phyloP scores from a whole-genome alignment of 2,888 invertebrate species.

The Agriopis leucophaearia region DNA sequence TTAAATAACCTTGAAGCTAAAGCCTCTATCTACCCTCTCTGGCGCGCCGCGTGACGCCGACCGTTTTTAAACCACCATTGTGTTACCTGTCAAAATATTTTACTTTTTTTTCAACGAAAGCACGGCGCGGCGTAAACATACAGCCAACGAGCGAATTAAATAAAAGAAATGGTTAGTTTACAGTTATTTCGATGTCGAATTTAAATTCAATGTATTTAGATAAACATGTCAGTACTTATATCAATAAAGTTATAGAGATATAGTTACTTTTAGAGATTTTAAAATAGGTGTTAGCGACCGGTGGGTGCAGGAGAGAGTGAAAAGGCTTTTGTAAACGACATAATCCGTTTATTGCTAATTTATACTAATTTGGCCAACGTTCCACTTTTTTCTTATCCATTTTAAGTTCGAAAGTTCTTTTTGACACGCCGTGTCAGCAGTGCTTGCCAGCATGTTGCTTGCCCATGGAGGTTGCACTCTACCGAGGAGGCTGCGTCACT shows the following conservation, averaged over 20 bases:
- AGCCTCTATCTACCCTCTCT: constrained; percentile 17
- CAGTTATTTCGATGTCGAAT: constrained; percentile 23
- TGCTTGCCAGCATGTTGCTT: no score
- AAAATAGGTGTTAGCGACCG: no score
- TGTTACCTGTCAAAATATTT: constrained; percentile 80
- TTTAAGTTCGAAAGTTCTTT: no score
- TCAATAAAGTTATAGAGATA: no score
- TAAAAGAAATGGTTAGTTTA: constrained; percentile 29
- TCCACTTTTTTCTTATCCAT: no score
- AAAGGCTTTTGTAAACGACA: no score
- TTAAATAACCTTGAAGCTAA: constrained; percentile 1
- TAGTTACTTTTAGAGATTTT: not conserved
- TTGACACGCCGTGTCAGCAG: no score
- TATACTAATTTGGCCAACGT: no score
- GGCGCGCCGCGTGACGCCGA: constrained; percentile 64
- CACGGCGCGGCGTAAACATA: constrained; percentile 32
- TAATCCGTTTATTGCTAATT: no score
- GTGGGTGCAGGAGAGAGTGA: no score
- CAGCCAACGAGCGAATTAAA: constrained; percentile 25
- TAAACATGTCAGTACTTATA: not conserved
- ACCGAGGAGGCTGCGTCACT: no score
- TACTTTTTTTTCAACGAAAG: constrained; percentile 53
- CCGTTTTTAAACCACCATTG: constrained; percentile 69
- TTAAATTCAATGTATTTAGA: constrained; percentile 5
- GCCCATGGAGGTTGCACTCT: no score